Evolutionary conservation across 2,797 vertebrate genomes (phyloP), one percentile per base, ranked within the genome.

Genomic region (Etheostoma perlongum): DNA sequence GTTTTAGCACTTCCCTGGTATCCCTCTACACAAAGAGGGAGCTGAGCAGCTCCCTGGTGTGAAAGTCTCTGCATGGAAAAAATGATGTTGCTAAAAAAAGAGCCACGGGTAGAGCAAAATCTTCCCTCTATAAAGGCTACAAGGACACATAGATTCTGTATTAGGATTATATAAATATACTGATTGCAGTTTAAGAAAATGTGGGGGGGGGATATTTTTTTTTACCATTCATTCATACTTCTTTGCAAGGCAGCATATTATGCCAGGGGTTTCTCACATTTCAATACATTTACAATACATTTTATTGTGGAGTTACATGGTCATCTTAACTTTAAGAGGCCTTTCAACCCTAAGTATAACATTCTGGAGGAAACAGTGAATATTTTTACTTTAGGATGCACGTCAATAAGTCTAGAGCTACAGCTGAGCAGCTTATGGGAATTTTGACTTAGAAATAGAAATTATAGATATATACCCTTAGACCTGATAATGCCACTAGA

Each of bases 1-100:
- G 1, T 44, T 57, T 5, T 21, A n/a, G 49, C 15, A 3, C 42
- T 51, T 27, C 30, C 6, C 21, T 63, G 46, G 48, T 73, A 19
- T 66, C 15, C 3, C 59, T 42, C 21, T 49, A 57, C 13, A 21
- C 52, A 9, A 46, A 48, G 40, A 52, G 30, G 6, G 49, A 58
- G 44, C 59, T 68, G 40, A 59, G 63, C 36, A 61, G 47, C 59
- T 80, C 65, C 71, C 66, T 61, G 61, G 57, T 67, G 58, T 67
- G 72, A 80, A 69, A 44, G 49, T 52, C 53, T 60, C 65, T 49
- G 44, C 42, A 52, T 61, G 64, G 64, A 64, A 78, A 83, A 69
- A 61, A 66, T 4, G 23, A 44, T 42, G 44, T 2, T 53, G 63
- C 69, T 77, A 69, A 27, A 72, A 68, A 58, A 62, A 75, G 59